Conservation (phyloP, 2,797 vertebrate species). For the Pseudocheirus occidentalis region DNA sequence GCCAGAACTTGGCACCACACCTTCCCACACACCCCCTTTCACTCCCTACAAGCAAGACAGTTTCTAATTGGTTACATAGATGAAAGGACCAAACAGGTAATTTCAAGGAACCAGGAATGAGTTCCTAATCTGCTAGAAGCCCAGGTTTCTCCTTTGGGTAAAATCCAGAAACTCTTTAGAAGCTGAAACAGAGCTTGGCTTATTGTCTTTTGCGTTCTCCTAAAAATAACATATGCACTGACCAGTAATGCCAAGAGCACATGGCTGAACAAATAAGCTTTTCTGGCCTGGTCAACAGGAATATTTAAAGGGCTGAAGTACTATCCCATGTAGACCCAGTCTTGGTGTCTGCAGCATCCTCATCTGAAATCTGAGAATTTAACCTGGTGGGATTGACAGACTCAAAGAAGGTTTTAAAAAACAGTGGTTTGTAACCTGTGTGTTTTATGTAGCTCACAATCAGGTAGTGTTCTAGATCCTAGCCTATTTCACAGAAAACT, state of each 20-base stretch:
- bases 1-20: not conserved
- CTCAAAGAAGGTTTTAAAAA: not conserved
- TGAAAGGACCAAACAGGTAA: not conserved
- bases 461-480: constrained; percentile 26
- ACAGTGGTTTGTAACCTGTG: not conserved
- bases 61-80: not conserved
- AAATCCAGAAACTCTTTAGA: constrained; percentile 24
- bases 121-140: not conserved
- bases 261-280: not conserved
- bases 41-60: not conserved
- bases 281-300: constrained; percentile 31
- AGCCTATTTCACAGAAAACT: constrained; percentile 38
- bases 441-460: constrained; percentile 37
- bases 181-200: constrained; percentile 25
- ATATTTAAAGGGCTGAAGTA: constrained; percentile 12
- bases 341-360: not conserved
- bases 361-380: constrained; percentile 4
- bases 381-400: not conserved
- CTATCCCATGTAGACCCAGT: not conserved
- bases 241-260: not conserved
- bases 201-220: constrained; percentile 4
- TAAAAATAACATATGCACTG: not conserved
- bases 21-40: not conserved
- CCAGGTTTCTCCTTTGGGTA: constrained; percentile 21
- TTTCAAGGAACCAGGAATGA: constrained; percentile 25